phyloP scores from a whole-genome alignment of 1,140 invertebrate species.

The Lutraria rhynchaena region DNA sequence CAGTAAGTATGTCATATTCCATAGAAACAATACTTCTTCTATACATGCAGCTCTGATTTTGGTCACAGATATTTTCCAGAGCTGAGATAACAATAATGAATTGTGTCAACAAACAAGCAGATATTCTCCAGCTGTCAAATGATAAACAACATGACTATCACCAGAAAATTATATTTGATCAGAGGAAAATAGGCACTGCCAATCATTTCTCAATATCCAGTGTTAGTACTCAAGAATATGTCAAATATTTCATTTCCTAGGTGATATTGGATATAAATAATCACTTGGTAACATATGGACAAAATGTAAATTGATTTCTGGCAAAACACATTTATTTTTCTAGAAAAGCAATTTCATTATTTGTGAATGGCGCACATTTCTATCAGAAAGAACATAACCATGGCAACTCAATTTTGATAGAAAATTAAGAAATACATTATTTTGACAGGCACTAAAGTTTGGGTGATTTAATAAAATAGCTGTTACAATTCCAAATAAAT shows the following conservation, averaged over 20 bases:
- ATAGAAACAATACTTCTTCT: no score
- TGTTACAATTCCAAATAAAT: no score
- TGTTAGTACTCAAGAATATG: conserved; percentile 6
- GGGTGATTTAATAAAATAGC: no score
- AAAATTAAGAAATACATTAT: no score
- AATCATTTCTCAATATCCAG: not conserved
- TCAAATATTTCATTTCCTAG: conserved; percentile 34
- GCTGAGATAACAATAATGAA: conserved; percentile 11
- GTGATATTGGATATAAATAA: conserved; percentile 28
- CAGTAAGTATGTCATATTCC: no score
- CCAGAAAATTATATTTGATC: conserved; percentile 24
- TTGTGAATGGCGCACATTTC: no score
- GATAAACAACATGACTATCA: conserved; percentile 13
- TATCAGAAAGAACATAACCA: no score
- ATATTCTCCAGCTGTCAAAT: conserved; percentile 17
- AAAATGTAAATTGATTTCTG: conserved; percentile 7
- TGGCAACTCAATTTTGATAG: no score
- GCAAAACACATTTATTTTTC: not conserved
- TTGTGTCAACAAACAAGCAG: conserved; percentile 18
- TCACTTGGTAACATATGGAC: conserved; percentile 13
- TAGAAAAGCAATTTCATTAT: no score
- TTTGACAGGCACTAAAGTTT: no score
- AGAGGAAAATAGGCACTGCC: conserved; percentile 2
- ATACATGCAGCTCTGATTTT: no score
- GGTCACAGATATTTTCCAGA: no score